phyloP scores from a whole-genome alignment of 1,140 invertebrate species.

The Antheraea mylitta region DNA sequence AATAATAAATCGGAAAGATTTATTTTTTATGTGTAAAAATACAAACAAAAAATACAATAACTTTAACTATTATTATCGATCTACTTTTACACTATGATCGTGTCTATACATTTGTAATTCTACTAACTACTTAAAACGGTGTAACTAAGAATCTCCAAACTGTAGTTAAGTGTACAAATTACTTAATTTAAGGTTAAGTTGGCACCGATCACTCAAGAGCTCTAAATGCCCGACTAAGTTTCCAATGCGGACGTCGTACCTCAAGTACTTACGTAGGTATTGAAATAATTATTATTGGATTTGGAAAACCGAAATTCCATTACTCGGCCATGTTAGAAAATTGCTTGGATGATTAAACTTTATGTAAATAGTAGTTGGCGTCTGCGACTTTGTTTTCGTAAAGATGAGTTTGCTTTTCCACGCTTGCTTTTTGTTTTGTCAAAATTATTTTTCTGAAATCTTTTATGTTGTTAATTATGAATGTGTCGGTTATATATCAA shows the following conservation, averaged over 20 bases:
- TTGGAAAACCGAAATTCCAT: background rate
- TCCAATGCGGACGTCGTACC: background rate
- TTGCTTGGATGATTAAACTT: no score
- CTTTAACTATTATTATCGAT: no score
- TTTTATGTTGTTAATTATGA: no score
- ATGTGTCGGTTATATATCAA: no score
- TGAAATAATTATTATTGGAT: background rate
- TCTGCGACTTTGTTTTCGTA: no score
- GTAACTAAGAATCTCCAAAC: conserved; percentile 73
- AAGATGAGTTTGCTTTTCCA: no score
- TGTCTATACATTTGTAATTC: conserved; percentile 39
- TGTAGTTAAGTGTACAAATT: conserved; percentile 77
- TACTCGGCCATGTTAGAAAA: background rate
- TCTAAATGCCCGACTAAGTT: conserved; percentile 40
- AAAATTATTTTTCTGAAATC: no score
- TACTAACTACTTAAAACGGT: conserved; percentile 44
- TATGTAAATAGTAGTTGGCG: no score
- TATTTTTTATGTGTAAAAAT: no score
- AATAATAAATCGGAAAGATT: no score
- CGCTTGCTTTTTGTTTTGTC: no score
- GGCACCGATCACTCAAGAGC: conserved; percentile 62
- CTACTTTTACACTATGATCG: background rate
- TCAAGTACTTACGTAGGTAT: background rate
- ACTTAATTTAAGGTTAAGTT: conserved; percentile 75
- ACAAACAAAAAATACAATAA: no score